Conservation (phyloP, 1,140 invertebrate genomes). For the Zaprionus africanus region DNA sequence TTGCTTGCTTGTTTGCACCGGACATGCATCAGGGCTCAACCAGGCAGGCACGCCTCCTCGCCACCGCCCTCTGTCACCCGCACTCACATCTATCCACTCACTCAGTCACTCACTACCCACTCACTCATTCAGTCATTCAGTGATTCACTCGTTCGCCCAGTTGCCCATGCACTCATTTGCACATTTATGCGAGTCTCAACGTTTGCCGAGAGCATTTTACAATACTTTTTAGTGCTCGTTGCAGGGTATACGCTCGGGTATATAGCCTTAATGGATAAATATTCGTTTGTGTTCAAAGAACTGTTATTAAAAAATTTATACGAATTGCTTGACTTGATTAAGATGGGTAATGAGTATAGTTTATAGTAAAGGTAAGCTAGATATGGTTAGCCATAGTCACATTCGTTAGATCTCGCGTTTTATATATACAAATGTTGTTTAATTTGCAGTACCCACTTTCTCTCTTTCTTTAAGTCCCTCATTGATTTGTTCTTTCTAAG, state of each 20-base stretch:
- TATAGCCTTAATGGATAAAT: not conserved
- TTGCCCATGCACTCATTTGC: slow-evolving; percentile 64
- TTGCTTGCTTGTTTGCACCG: slow-evolving; percentile 65
- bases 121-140: slow-evolving; percentile 18
- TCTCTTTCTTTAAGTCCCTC: not conserved
- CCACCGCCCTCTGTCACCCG: not conserved
- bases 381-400: no score
- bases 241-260: not conserved
- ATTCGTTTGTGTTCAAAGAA: not conserved
- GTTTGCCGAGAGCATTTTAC: slow-evolving; percentile 22
- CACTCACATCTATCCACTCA: slow-evolving; percentile 13
- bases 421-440: no score
- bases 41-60: slow-evolving; percentile 5
- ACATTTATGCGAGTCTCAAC: slow-evolving; percentile 64
- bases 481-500: not conserved
- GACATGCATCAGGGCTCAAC: slow-evolving; percentile 67
- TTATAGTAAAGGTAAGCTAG: no score
- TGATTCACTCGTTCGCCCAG: slow-evolving; percentile 17
- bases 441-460: not conserved
- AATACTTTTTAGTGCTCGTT: not conserved
- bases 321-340: not conserved
- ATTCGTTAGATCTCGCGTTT: no score
- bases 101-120: slow-evolving; percentile 33
- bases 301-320: not conserved
- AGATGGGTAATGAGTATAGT: no score